Evolutionary conservation across 1,140 invertebrate genomes (phyloP), one percentile per base, ranked within the genome.

Genomic region (Drosophila serrata): DNA sequence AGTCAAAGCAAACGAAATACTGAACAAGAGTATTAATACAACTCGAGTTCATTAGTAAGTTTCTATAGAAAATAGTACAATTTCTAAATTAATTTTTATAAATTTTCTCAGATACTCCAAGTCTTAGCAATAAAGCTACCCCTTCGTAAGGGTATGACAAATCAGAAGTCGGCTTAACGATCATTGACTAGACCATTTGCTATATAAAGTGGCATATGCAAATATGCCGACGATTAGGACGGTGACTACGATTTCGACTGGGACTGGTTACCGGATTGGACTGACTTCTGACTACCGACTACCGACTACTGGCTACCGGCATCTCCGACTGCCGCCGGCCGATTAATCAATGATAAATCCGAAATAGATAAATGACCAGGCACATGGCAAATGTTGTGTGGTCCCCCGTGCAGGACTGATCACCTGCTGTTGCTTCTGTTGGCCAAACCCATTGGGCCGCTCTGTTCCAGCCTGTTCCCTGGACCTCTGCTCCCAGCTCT

Each of bases 311-410:
- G 75, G 56, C 56, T 56, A 53, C 72, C 51, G 61, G 61, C 65
- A 33, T 33, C 60, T 67, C 39, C 75, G 75, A 63, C 75, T 79
- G 69, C 78, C 85, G 77, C 64, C 43, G 68, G 78, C 78, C 78
- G 85, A 90, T 90, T 90, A 90, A 90, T 90, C 85, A 90, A 90
- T 90, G 85, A 90, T 90, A 90, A 90, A 90, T 90, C 85, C 85
- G 85, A 90, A 90, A 90, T 90, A 90, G 85, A 90, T 90, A 90
- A 90, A 90, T 90, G 85, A 90, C 78, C 62, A 80, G 56, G 62
- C 81, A 79, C 68, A 88, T 90, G 85, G 85, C 81, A 78, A 78
- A 64, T 81, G 72, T 48, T 88, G 84, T 88, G 81, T 88, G 84
- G 81, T 90, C 84, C 58, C 61, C 73, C 43, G 48, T 60, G 58